Evolutionary conservation across 2,113 vertebrate species (phyloP), one percentile per base, ranked within the genome.

Genomic region (Myotis lucifugus): DNA sequence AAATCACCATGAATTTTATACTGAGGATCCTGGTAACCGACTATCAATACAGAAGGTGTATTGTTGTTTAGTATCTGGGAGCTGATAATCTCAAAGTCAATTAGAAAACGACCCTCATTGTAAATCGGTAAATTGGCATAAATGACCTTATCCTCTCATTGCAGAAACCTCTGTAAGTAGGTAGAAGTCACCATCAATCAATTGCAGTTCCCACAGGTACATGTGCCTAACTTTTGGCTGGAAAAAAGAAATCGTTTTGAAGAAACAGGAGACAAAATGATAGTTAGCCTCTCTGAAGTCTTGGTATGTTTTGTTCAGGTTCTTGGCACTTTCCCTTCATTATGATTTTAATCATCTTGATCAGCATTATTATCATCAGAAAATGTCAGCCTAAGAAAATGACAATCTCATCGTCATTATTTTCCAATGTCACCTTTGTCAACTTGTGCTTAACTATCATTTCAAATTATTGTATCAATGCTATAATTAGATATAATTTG

Each of bases 361-460:
- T 98, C 90, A 25, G 94, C 97, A 95, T 98, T 98, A 97, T 98
- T 98, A 96, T 97, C 97, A 98, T 97, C 96, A 95, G 97, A 98
- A 97, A 98, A 98, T 98, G 97, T 98, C 98, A 98, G 97, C 97
- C 97, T 97, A 94, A 98, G 97, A 98, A 98, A 98, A 97, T 54
- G 95, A 97, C 96, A 92, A 98, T 98, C 97, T 96, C 85, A 19
- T 96, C 92, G 77, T 97, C 97, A 97, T 98, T 97, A 97, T 97
- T 96, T 97, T 98, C 98, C 98, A 98, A 86, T 98, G 98, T 98
- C 98, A 98, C 98, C 97, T 98, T 98, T 98, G 97, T 98, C 98
- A 98, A 92, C 97, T 98, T 95, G 64, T 83, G 85, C 96, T 97
- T 97, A 97, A 97, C 90, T 98, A 86, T 97, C 96, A 85, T 97